These are phyloP conservation scores for Phylloscopus trochiloides DNA, from an alignment of 2,113 vertebrate genomes.

Conservation along the genomic window DNA sequence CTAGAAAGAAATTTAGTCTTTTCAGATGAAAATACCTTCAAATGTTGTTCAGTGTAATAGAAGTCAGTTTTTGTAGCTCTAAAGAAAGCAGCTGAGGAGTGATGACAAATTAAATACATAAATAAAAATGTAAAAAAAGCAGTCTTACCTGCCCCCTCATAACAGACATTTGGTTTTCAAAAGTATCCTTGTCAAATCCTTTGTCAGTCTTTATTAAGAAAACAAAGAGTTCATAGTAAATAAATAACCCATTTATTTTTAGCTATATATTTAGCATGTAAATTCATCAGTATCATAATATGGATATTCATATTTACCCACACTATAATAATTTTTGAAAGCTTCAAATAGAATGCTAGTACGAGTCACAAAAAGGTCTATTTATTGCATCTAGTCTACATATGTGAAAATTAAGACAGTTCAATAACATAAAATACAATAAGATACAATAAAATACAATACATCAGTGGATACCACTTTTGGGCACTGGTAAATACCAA, in stretches of 20 bases:
- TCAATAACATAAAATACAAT: no score
- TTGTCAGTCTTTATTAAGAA: constrained; percentile 82
- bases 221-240: neutral
- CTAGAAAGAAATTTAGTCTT: neutral
- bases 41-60: neutral
- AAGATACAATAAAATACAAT: no score
- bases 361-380: neutral
- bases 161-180: constrained; percentile 98
- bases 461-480: neutral
- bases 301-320: neutral
- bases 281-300: neutral
- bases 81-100: neutral
- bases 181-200: constrained; percentile 92
- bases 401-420: neutral
- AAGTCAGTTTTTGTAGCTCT: neutral
- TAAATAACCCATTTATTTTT: neutral
- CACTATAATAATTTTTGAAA: neutral
- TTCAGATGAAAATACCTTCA: neutral
- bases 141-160: constrained; percentile 95
- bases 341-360: neutral
- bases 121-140: neutral
- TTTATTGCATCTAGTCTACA: neutral
- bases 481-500: neutral
- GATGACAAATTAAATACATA: neutral
- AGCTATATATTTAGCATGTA: neutral